Base-by-base conservation (phyloP, 2,888 invertebrate genomes). In the Ryuthela nishihirai region DNA sequence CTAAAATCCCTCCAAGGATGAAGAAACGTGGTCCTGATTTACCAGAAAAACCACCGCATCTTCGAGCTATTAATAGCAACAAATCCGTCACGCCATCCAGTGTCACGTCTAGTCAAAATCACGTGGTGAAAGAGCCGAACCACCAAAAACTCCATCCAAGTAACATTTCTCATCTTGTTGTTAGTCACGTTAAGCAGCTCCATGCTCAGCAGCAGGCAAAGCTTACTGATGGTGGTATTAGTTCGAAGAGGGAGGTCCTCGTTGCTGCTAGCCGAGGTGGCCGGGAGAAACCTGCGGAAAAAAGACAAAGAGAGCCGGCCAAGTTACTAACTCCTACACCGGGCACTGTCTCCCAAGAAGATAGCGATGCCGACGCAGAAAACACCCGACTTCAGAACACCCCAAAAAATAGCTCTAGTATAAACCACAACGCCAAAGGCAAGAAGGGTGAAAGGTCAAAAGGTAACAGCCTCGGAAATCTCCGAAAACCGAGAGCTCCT, bases 251-350 rank as follows among this genome's bases (percentile, higher is more conserved):
- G 12, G 54, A 62, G 21, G 46, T 62, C 21, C 41, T 62, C 12
- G 54, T 62, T 2, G 62, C 62, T 4, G 62, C 58, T 26, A 49
- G 40, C 17, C 40, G 46, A n/a, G 45, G 26, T 3, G 45, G 21
- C 5, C 35, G 52, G 17, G 58, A 62, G 4, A 29, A 41, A 1
- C 62, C 56, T 0, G 49, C 53, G 1, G 62, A 62, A 20, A 55
- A 53, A 18, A 18, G 62, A 34, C 62, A 62, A 15, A 18, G 62
- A 21, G 55, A 62, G 24, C 62, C 62, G 1, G 62, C 62, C 7
- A 56, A 55, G 29, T 42, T 62, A 2, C 35, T 62, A 17, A 41
- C 40, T 40, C 56, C 54, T 5, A 52, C 45, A 3, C 32, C 47
- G 3, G 36, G 32, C 0, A 24, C 25, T 12, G 12, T 40, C 18